Base-by-base conservation (phyloP, 1,140 invertebrate genomes). In the Thaumatotibia leucotreta region DNA sequence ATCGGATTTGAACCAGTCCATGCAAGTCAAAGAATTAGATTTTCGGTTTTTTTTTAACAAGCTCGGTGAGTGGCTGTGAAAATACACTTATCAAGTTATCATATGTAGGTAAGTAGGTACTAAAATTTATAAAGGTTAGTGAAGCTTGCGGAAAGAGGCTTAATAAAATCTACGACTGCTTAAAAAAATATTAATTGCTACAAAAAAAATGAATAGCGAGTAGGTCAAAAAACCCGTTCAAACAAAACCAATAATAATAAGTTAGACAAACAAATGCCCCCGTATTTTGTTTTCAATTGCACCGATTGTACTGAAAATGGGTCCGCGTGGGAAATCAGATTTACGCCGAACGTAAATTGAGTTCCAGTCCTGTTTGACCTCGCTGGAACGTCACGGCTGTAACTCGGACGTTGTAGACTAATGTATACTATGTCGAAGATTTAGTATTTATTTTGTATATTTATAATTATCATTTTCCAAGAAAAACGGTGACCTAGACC, bases 261-360 rank as follows among this genome's bases (percentile, higher is more conserved):
- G 17, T 45, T 20, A 45, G 39, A 20, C 20, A 45, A 20, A 45
- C 39, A 45, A 45, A 45, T 45, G 39, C 39, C 39, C 9, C 14
- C 4, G 11, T 45, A 45, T 17, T 75, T 70, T 67, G 64, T 69
- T 72, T 74, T 73, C 69, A 75, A 78, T 77, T 61, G 65, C 24
- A 68, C 58, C 74, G 73, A 69, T 62, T 69, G 73, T 72, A 76
- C 76, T 73, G 76, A 69, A 66, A 73, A 63, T 49, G 69, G 74
- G 82, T 72, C 45, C 81, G 67, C 78, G 63, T 70, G 82, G 82
- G 85, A 88, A 88, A 86, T 88, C 83, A 83, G 63, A 63, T 58
- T 14, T 66, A 67, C 62, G 70, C 68, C 70, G 73, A 77, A 82
- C 78, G 81, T 77, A 84, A 84, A 88, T 86, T 84, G 76, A 80